Evolutionary conservation across 2,888 invertebrate genomes (phyloP).

Genomic region (Habrosyne pyritoides): DNA sequence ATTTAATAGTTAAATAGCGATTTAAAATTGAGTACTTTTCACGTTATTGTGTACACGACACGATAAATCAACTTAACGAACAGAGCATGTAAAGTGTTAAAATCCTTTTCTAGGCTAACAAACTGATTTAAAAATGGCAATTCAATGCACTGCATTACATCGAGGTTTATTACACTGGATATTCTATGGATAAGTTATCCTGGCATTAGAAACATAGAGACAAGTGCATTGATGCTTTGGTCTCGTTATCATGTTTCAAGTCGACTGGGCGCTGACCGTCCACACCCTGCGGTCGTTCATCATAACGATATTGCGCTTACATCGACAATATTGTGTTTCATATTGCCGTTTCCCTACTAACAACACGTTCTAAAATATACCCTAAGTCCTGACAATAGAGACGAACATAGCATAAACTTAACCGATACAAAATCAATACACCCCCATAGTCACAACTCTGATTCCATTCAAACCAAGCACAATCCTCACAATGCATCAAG

Average conservation of each 20-base stretch:
- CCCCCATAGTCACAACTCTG: constrained; percentile 34
- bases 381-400: constrained; percentile 16
- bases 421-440: constrained; percentile 54
- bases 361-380: constrained; percentile 31
- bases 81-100: too few species aligned
- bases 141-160: too few species aligned
- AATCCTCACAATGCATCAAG: constrained; percentile 23
- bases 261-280: constrained; percentile 77
- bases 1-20: too few species aligned
- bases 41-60: too few species aligned
- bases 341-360: constrained; percentile 42
- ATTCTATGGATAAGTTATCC: too few species aligned
- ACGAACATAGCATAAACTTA: constrained; percentile 18
- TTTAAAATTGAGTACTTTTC: too few species aligned
- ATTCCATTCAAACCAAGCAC: constrained; percentile 31
- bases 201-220: not conserved
- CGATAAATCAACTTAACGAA: too few species aligned
- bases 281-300: constrained; percentile 69
- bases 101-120: too few species aligned
- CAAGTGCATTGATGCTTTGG: constrained; percentile 35
- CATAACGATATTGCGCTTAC: constrained; percentile 81
- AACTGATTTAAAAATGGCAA: too few species aligned
- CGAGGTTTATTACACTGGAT: too few species aligned
- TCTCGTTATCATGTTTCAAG: constrained; percentile 73
- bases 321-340: constrained; percentile 80